phyloP scores from a whole-genome alignment of 2,113 vertebrate genomes.

The Gnathonemus longibarbis region DNA sequence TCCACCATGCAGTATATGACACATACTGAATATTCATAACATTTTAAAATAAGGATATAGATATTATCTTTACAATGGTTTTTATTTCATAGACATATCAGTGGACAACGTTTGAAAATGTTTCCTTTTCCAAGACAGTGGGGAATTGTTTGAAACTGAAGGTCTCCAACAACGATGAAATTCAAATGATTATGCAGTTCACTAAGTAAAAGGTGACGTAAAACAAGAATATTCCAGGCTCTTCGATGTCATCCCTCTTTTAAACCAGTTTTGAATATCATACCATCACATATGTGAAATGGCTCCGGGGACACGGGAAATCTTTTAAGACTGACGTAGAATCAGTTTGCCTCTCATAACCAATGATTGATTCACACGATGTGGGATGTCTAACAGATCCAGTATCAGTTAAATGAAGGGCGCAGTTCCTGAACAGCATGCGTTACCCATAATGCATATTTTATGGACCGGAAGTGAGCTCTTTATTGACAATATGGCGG shows the following conservation, averaged over 20 bases:
- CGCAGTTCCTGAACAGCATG: neutral
- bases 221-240: neutral
- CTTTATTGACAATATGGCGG: constrained; percentile 84
- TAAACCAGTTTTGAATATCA: neutral
- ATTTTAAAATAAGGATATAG: neutral
- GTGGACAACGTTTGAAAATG: neutral
- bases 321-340: neutral
- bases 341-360: neutral
- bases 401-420: neutral
- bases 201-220: neutral
- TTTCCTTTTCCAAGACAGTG: neutral
- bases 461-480: constrained; percentile 68
- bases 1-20: neutral
- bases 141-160: neutral
- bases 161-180: neutral
- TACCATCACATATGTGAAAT: neutral
- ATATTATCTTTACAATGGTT: neutral
- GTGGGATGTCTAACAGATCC: neutral
- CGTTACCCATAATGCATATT: constrained; percentile 61
- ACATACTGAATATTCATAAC: neutral
- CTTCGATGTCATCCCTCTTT: neutral
- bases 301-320: neutral
- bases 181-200: neutral
- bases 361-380: neutral
- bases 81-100: neutral